Evolutionary conservation across 2,888 invertebrate species (phyloP).

Genomic region (Dryobota labecula): DNA sequence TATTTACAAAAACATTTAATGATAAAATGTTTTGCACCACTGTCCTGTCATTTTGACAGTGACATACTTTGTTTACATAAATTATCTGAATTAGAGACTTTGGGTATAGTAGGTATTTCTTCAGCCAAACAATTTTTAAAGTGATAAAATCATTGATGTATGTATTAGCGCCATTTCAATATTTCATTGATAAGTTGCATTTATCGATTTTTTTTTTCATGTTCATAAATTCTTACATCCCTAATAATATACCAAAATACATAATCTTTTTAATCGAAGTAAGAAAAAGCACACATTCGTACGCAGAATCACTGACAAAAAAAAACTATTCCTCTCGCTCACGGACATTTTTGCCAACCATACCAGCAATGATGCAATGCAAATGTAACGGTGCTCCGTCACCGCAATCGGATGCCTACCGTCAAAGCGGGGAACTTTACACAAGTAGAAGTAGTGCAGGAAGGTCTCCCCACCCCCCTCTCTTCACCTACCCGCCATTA

Average conservation of each 20-base stretch:
- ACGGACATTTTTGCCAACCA: constrained; percentile 59
- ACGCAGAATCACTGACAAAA: neutral
- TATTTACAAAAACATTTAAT: too few relatives aligned
- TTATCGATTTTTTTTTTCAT: neutral
- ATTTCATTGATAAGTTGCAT: neutral
- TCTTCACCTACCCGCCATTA: constrained; percentile 45
- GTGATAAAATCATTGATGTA: neutral
- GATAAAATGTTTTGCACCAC: too few relatives aligned
- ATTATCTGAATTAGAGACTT: too few relatives aligned
- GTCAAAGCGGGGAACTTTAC: constrained; percentile 61
- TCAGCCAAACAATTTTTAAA: neutral
- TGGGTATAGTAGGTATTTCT: too few relatives aligned
- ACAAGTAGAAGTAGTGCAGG: constrained; percentile 61
- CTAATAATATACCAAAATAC: neutral
- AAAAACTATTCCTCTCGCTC: neutral
- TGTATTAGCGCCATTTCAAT: neutral
- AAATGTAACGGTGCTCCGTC: constrained; percentile 78
- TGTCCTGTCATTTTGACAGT: too few relatives aligned
- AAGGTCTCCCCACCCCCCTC: constrained; percentile 43
- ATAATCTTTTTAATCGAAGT: neutral
- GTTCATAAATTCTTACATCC: neutral
- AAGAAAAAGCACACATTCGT: neutral
- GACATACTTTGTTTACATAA: too few relatives aligned
- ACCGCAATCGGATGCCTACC: constrained; percentile 70
- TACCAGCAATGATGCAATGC: constrained; percentile 81